phyloP scores from a whole-genome alignment of 53 echinoderm and acorn worm genomes.

The Echinometra lucunter region DNA sequence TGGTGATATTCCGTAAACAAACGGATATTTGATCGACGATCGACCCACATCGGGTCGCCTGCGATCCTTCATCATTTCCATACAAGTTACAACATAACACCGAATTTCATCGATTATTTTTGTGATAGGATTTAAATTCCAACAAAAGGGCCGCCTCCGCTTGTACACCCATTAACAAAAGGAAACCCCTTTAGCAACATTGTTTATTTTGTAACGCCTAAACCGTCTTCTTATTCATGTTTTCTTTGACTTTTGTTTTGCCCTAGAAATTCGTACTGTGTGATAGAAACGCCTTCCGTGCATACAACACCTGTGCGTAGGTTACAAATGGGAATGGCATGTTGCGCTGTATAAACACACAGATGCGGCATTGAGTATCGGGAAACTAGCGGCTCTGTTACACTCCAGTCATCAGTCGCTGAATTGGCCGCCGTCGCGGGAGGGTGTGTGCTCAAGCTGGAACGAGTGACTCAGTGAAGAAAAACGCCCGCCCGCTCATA shows the following conservation, averaged over 20 bases:
- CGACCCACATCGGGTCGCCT: not conserved
- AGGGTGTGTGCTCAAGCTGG: not conserved
- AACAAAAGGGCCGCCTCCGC: conserved; percentile 63
- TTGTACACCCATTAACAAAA: conserved; percentile 10
- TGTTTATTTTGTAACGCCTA: not conserved
- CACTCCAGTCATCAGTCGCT: not conserved
- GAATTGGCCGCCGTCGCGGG: conserved; percentile 30
- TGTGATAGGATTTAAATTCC: conserved; percentile 22
- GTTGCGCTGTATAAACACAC: conserved; percentile 17
- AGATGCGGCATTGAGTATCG: conserved; percentile 34
- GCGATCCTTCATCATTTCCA: not conserved
- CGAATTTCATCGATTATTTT: conserved; percentile 47
- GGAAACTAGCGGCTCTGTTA: not conserved
- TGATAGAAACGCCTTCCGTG: conserved; percentile 5
- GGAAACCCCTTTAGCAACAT: not conserved
- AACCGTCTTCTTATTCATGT: conserved; percentile 36
- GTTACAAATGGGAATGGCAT: conserved; percentile 66
- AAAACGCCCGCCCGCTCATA: conserved; percentile 22
- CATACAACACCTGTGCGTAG: conserved; percentile 32
- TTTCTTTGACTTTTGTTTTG: not conserved
- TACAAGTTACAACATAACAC: not conserved
- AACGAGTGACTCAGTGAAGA: conserved; percentile 50
- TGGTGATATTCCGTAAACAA: conserved; percentile 23
- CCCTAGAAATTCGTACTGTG: not conserved
- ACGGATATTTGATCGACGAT: conserved; percentile 11